These are phyloP conservation scores for Charanyca ferruginea DNA, from an alignment of 2,888 invertebrate genomes.

Conservation along the genomic window DNA sequence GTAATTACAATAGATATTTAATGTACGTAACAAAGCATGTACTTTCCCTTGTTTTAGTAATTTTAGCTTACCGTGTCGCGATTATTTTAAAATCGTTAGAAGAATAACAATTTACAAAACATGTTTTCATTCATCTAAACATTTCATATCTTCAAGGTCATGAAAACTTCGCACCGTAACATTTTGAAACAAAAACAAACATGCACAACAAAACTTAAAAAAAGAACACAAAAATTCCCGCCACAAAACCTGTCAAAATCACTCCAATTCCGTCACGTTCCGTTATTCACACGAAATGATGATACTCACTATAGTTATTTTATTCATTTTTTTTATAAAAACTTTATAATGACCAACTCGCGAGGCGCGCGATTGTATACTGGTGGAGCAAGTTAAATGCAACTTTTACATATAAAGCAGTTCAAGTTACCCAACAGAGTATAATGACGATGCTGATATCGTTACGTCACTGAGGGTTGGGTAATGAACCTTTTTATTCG, in stretches of 20 bases:
- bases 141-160: constrained; percentile 13
- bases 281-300: constrained; percentile 46
- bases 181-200: neutral
- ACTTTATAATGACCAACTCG: constrained; percentile 68
- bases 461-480: constrained; percentile 63
- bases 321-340: constrained; percentile 57
- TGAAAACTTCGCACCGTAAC: neutral
- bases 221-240: constrained; percentile 36
- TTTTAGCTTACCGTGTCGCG: neutral
- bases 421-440: constrained; percentile 68
- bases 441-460: constrained; percentile 56
- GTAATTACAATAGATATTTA: constrained; percentile 9
- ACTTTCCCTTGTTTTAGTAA: neutral
- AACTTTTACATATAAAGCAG: constrained; percentile 86
- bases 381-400: constrained; percentile 76
- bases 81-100: neutral
- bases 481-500: constrained; percentile 53
- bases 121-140: neutral
- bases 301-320: constrained; percentile 74
- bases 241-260: constrained; percentile 46
- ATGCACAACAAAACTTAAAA: constrained; percentile 34
- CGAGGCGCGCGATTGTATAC: constrained; percentile 63
- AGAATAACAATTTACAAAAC: neutral
- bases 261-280: constrained; percentile 9
- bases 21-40: neutral